Evolutionary conservation across 2,113 vertebrate species (phyloP).

Genomic region (Amazona vittata): DNA sequence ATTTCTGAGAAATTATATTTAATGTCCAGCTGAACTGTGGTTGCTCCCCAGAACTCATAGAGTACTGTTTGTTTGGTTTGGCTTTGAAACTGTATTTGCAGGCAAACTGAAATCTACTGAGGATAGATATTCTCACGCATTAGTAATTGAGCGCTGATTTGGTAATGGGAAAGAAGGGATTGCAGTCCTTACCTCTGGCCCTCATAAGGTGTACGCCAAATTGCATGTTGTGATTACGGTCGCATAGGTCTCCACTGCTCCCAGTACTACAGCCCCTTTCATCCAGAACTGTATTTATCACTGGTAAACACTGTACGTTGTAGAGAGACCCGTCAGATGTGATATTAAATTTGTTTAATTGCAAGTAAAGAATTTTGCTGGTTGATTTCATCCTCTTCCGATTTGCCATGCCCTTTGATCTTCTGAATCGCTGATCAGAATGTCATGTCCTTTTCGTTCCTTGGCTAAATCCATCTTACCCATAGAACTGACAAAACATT

Average conservation of each 20-base stretch:
- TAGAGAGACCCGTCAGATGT: neutral
- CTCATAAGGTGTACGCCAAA: neutral
- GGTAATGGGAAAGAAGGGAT: neutral
- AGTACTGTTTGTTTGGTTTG: neutral
- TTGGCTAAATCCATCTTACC: constrained; percentile 6
- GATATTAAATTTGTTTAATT: neutral
- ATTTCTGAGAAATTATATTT: neutral
- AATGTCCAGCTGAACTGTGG: neutral
- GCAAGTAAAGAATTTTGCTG: neutral
- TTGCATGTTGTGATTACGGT: neutral
- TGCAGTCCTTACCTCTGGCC: neutral
- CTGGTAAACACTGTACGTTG: neutral
- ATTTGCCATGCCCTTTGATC: constrained; percentile 15
- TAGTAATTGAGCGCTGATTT: neutral
- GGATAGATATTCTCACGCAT: neutral
- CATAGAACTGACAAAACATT: neutral
- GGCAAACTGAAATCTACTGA: neutral
- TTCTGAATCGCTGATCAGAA: neutral
- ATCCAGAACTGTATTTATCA: neutral
- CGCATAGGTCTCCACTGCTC: neutral
- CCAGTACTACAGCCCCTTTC: neutral
- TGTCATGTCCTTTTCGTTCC: neutral
- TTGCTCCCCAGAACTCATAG: neutral
- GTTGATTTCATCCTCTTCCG: neutral
- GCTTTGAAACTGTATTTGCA: neutral